Evolutionary conservation across 1,140 invertebrate genomes (phyloP).

Genomic region (Episyrphus balteatus): DNA sequence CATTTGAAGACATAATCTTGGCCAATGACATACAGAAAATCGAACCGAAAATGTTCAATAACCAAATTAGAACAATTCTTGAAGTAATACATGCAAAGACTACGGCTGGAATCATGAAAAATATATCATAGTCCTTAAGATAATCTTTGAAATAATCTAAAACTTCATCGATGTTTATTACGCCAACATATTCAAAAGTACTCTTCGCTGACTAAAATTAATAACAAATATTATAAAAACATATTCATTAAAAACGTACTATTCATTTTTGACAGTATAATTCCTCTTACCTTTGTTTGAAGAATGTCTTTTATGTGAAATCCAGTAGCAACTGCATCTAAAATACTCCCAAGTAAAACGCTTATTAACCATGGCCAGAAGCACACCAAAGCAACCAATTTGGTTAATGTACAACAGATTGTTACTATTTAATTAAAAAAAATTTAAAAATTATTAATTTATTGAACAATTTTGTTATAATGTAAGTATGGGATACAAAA

Average conservation of each 20-base stretch:
- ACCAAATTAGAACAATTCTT: not conserved
- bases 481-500: no score
- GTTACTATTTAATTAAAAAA: no score
- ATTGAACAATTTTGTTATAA: no score
- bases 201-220: no score
- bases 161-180: not conserved
- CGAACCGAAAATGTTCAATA: not conserved
- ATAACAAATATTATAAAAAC: no score
- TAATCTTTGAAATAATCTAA: not conserved
- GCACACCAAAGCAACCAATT: no score
- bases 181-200: not conserved
- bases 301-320: not conserved
- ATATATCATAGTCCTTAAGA: not conserved
- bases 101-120: not conserved
- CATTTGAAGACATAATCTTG: not conserved
- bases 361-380: not conserved
- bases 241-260: no score
- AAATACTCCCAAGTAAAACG: not conserved
- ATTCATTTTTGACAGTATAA: not conserved
- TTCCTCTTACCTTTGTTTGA: not conserved
- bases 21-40: not conserved
- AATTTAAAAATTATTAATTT: no score
- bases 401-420: no score
- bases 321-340: not conserved
- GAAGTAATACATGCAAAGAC: not conserved